These are phyloP conservation scores for Xestoiulus laeticollis DNA, from an alignment of 2,888 invertebrate species.

Conservation along the genomic window DNA sequence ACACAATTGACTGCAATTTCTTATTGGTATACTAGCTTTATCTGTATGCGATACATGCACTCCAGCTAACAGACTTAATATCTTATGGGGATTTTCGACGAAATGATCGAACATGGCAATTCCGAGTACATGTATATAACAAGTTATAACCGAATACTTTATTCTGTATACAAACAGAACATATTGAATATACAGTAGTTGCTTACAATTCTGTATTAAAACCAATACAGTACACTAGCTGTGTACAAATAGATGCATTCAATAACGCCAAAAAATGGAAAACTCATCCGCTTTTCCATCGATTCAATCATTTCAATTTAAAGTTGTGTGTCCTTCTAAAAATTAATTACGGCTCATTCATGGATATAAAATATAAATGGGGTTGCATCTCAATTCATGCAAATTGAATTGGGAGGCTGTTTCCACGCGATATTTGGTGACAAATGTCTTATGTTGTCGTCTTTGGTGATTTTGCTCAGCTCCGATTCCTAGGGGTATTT, in stretches of 20 bases:
- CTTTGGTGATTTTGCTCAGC: not conserved
- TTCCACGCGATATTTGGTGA: not conserved
- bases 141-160: not conserved
- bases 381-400: not conserved
- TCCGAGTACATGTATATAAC: too few species aligned
- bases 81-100: not conserved
- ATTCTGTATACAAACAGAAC: not conserved
- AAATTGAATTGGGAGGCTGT: not conserved
- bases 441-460: not conserved
- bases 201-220: not conserved
- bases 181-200: not conserved
- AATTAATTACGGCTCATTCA: not conserved
- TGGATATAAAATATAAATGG: not conserved
- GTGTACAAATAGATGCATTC: not conserved
- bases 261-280: not conserved
- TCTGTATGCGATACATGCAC: not conserved
- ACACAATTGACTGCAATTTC: not conserved
- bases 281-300: not conserved
- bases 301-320: not conserved
- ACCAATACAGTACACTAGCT: not conserved
- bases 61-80: not conserved
- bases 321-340: not conserved
- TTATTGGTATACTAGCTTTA: not conserved
- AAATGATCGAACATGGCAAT: not conserved
- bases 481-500: conserved; percentile 47